Conservation (phyloP, 37 sponge, comb jelly and placozoan genomes). For the Halichondria panicea region DNA sequence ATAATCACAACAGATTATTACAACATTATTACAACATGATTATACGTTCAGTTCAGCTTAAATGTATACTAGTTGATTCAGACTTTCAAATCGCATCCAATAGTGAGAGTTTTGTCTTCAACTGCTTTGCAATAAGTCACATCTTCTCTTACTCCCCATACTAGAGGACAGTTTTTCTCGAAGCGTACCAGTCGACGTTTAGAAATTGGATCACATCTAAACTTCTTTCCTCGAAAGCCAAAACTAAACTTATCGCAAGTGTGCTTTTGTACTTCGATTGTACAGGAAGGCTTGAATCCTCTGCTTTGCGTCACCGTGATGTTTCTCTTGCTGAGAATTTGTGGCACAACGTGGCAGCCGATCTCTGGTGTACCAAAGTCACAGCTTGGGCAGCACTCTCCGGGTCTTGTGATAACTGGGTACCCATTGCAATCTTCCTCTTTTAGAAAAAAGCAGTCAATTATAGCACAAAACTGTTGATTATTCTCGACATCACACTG, state of each 20-base stretch:
- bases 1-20: no score
- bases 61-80: no score
- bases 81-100: conserved; percentile 27
- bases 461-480: not conserved
- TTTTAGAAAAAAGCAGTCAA: not conserved
- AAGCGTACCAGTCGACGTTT: conserved; percentile 24
- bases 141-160: not conserved
- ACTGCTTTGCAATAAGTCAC: conserved; percentile 13
- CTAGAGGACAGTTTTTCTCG: conserved; percentile 16
- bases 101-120: not conserved
- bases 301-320: conserved; percentile 7
- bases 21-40: no score
- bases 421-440: not conserved
- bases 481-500: not conserved
- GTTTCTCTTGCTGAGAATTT: conserved; percentile 6
- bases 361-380: conserved; percentile 6
- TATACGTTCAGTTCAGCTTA: no score
- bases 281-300: not conserved
- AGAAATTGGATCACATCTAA: conserved; percentile 5
- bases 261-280: not conserved
- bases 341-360: conserved; percentile 11
- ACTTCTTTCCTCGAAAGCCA: conserved; percentile 19
- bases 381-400: conserved; percentile 38
- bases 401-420: conserved; percentile 1
- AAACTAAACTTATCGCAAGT: conserved; percentile 34